phyloP scores from a whole-genome alignment of 2,888 invertebrate genomes.

The Nasonia oneida region DNA sequence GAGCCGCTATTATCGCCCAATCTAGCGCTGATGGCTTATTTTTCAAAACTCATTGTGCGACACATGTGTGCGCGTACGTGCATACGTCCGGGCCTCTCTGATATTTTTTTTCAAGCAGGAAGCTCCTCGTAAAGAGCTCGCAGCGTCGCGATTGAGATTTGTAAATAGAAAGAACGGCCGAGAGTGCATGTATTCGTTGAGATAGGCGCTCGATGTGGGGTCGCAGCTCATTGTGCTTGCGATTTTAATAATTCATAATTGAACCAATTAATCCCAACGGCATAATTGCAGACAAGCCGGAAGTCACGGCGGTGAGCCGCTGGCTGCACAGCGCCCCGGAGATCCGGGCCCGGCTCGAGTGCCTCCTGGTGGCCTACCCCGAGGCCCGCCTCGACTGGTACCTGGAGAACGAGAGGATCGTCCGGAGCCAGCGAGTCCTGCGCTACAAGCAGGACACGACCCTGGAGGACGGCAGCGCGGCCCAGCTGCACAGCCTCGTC shows the following conservation, averaged over 20 bases:
- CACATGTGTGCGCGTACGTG: no score
- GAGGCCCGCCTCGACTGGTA: conserved; percentile 81
- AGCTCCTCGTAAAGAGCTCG: conserved; percentile 50
- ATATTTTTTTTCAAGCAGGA: conserved; percentile 49
- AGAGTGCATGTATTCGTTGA: background rate
- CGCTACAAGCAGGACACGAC: conserved; percentile 72
- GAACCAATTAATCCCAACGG: background rate
- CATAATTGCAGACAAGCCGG: conserved; percentile 85
- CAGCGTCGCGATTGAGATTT: conserved; percentile 34
- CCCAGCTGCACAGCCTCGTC: conserved; percentile 82
- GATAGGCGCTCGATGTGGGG: no score
- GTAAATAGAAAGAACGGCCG: conserved; percentile 47
- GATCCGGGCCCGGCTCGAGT: conserved; percentile 86
- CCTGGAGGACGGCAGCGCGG: background rate
- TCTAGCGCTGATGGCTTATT: conserved; percentile 26
- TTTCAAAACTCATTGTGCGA: conserved; percentile 48
- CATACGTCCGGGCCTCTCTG: background rate
- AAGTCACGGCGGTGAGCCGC: conserved; percentile 83
- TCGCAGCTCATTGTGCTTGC: background rate
- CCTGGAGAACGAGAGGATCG: conserved; percentile 70
- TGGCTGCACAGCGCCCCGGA: conserved; percentile 89
- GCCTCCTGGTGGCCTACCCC: conserved; percentile 86
- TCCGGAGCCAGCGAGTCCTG: conserved; percentile 73
- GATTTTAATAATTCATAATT: conserved; percentile 1
- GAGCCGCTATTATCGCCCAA: conserved; percentile 38